A percentile compares a stretch with the other conserved stretches of the same genome.
Conservation (phyloP, 2,797 vertebrate genomes). For the Leucoraja ocellata region DNA sequence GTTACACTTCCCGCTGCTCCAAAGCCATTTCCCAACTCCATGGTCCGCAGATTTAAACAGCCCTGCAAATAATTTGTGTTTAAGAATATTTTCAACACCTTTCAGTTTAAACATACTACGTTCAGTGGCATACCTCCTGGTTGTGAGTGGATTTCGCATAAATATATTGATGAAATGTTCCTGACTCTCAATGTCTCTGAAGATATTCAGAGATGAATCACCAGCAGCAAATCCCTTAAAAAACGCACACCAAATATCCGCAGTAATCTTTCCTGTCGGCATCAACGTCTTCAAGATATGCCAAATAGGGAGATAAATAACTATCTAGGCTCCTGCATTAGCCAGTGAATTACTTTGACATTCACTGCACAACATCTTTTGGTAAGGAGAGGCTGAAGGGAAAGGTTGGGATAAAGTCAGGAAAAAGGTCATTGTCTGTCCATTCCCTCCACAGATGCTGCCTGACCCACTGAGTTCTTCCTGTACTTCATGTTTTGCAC, state of each 20-base stretch:
- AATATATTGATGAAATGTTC: neutral
- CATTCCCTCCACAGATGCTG: too few relatives aligned
- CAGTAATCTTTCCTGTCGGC: neutral
- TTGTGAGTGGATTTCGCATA: neutral
- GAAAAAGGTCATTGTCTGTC: too few relatives aligned
- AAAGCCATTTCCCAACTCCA: neutral
- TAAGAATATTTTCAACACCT: neutral
- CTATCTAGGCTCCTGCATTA: neutral
- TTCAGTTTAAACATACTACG: neutral
- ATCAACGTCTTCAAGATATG: neutral
- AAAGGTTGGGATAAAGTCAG: too few relatives aligned
- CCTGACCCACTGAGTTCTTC: too few relatives aligned
- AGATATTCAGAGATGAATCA: neutral
- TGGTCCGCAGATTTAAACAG: neutral
- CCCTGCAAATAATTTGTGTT: neutral
- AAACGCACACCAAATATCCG: neutral
- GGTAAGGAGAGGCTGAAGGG: too few relatives aligned
- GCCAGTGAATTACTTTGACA: neutral
- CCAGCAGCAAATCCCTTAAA: neutral
- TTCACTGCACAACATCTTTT: neutral
- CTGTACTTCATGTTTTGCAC: too few relatives aligned
- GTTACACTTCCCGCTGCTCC: neutral
- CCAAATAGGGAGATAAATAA: neutral
- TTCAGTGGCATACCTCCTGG: neutral
- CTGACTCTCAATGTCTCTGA: neutral